phyloP scores from a whole-genome alignment of 2,888 invertebrate genomes.

The Glaucopsyche alexis region DNA sequence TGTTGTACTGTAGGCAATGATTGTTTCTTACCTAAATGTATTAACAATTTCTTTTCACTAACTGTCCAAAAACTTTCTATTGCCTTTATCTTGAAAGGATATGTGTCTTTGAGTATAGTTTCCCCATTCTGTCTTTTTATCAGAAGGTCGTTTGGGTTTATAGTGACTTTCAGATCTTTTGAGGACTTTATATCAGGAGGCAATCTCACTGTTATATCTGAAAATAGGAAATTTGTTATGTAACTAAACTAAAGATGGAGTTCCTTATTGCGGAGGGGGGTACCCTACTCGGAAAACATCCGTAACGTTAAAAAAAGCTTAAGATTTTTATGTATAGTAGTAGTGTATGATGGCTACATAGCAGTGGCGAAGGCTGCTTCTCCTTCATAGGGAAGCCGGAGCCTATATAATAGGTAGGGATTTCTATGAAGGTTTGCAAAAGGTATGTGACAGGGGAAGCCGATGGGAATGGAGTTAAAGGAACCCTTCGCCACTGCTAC shows the following conservation, averaged over 20 bases:
- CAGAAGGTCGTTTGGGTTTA: conserved; percentile 67
- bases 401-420: no score
- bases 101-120: conserved; percentile 81
- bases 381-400: no score
- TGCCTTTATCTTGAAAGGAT: conserved; percentile 84
- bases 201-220: conserved; percentile 82
- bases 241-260: not conserved
- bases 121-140: conserved; percentile 58
- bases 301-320: no score
- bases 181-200: conserved; percentile 81
- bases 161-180: conserved; percentile 83
- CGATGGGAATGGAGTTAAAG: no score
- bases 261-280: no score
- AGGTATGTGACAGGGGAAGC: no score
- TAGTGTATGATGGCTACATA: no score
- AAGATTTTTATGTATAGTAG: no score
- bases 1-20: not conserved
- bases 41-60: conserved; percentile 80
- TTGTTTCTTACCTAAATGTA: conserved; percentile 72
- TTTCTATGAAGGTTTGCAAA: no score
- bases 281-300: no score
- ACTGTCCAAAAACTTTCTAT: conserved; percentile 89
- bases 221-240: not conserved
- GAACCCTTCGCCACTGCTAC: no score
- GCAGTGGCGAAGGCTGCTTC: no score